Conservation (phyloP, 2,888 invertebrate species). For the Blomia tropicalis region DNA sequence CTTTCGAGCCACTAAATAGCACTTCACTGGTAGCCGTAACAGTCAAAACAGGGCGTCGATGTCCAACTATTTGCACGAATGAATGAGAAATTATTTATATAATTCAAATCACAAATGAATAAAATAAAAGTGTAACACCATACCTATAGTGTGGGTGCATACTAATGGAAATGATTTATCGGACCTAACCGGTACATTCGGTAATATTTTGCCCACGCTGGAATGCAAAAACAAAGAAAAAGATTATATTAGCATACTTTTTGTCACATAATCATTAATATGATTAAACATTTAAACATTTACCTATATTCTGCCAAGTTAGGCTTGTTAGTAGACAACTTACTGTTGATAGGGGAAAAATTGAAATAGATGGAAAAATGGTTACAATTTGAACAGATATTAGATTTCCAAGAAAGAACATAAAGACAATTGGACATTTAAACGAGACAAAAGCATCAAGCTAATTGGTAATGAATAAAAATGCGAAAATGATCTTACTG, state of each 20-base stretch:
- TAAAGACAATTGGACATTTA: not conserved
- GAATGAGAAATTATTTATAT: not conserved
- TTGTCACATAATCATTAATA: not conserved
- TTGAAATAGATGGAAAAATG: too few species aligned
- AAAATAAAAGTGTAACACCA: too few species aligned
- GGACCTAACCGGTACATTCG: constrained; percentile 27
- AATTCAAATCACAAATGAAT: too few species aligned
- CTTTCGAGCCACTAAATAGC: constrained; percentile 70
- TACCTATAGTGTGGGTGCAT: constrained; percentile 56
- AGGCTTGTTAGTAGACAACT: constrained; percentile 9
- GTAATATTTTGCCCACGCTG: constrained; percentile 29
- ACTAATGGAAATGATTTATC: constrained; percentile 43
- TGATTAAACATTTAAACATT: not conserved
- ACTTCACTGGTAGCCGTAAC: constrained; percentile 56
- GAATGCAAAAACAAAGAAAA: too few species aligned
- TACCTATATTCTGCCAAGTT: constrained; percentile 24
- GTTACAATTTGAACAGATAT: not conserved
- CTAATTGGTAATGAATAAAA: not conserved
- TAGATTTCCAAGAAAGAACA: not conserved
- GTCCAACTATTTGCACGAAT: constrained; percentile 43
- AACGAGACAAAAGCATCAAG: not conserved
- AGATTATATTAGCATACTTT: too few species aligned
- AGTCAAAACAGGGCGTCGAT: constrained; percentile 63
- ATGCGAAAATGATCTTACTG: constrained; percentile 1
- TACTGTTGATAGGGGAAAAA: not conserved